Evolutionary conservation across 2,888 invertebrate genomes (phyloP).

Genomic region (Nezara viridula): DNA sequence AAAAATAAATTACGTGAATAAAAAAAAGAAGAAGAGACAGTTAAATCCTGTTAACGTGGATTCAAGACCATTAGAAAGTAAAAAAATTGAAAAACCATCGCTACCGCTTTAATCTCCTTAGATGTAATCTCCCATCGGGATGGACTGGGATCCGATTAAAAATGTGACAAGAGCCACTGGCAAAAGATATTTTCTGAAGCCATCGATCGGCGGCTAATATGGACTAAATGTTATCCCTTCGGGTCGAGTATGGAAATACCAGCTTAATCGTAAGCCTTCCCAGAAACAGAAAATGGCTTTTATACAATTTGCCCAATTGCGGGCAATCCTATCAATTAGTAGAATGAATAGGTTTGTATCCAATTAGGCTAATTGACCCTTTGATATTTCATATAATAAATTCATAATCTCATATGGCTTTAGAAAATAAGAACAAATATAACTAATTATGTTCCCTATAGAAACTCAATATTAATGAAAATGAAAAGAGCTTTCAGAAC

Average conservation of each 20-base stretch:
- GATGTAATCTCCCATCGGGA: too few species aligned
- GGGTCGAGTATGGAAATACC: neutral
- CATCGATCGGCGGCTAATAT: neutral
- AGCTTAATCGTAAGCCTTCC: neutral
- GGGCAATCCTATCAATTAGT: neutral
- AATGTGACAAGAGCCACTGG: neutral
- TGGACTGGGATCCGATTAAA: constrained; percentile 2
- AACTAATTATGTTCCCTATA: too few species aligned
- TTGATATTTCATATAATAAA: neutral
- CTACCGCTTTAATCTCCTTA: neutral
- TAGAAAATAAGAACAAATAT: too few species aligned
- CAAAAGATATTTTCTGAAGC: neutral
- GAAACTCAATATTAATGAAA: too few species aligned
- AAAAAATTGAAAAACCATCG: neutral
- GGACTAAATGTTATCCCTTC: neutral
- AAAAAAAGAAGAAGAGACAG: neutral
- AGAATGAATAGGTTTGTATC: neutral
- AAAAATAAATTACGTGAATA: too few species aligned
- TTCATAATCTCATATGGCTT: too few species aligned
- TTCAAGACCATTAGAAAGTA: neutral
- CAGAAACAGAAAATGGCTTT: neutral
- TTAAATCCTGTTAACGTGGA: neutral
- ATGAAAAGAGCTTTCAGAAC: too few species aligned
- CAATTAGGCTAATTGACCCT: neutral
- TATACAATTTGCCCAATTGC: neutral